These are phyloP conservation scores for Rhizoglyphus robini DNA, from an alignment of 1,140 invertebrate species.

Conservation along the genomic window DNA sequence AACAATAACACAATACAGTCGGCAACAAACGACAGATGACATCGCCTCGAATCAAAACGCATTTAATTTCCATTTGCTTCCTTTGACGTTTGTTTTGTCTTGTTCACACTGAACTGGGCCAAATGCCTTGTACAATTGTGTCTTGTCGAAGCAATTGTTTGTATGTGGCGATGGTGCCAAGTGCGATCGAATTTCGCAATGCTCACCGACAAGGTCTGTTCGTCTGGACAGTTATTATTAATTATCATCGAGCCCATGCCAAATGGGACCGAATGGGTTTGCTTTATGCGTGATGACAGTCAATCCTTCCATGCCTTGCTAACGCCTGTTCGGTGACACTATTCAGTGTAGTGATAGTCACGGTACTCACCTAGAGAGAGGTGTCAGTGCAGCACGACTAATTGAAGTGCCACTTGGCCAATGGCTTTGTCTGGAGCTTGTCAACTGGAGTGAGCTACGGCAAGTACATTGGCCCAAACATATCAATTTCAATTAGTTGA, in stretches of 20 bases:
- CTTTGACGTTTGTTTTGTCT: too few species aligned
- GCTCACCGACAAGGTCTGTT: background rate
- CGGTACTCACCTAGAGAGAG: background rate
- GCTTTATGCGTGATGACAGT: background rate
- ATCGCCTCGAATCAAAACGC: too few species aligned
- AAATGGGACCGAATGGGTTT: background rate
- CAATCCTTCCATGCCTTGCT: background rate
- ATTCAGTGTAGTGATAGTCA: too few species aligned
- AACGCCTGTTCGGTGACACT: too few species aligned
- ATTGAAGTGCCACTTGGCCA: background rate
- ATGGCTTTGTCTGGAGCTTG: background rate
- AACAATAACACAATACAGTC: too few species aligned
- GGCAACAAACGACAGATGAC: too few species aligned
- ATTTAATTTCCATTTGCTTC: too few species aligned
- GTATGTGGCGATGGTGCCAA: background rate
- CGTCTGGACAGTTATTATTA: background rate
- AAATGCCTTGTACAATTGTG: background rate
- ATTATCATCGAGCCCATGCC: background rate
- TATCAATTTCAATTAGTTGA: slow-evolving; percentile 14
- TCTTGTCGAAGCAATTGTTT: too few species aligned
- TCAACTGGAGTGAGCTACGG: background rate
- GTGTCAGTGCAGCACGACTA: slow-evolving; percentile 8
- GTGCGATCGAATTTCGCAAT: slow-evolving; percentile 13
- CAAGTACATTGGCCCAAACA: background rate
- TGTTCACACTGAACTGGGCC: too few species aligned